A percentile compares a stretch with the other conserved stretches of the same genome.
Evolutionary conservation across 2,888 invertebrate species (phyloP).

Genomic region (Clitarchus hookeri): DNA sequence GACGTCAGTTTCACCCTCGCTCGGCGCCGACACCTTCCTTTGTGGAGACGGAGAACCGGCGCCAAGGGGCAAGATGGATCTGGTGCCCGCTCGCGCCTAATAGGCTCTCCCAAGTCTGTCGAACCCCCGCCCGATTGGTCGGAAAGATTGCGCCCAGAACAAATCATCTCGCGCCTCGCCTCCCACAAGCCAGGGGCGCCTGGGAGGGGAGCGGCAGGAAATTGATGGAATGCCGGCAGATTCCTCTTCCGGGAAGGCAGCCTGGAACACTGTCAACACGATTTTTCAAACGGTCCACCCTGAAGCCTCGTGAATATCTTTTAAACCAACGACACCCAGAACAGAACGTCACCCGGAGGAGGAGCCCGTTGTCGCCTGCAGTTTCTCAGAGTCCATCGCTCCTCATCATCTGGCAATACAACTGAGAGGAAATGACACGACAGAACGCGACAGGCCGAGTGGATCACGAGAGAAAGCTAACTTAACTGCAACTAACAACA

Average conservation of each 20-base stretch:
- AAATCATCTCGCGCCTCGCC: background rate
- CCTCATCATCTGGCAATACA: background rate
- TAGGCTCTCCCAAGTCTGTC: background rate
- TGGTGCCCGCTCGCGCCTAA: background rate
- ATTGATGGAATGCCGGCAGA: conserved; percentile 3
- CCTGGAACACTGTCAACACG: background rate
- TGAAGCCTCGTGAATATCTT: background rate
- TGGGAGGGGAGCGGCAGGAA: background rate
- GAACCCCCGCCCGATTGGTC: background rate
- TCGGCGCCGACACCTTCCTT: background rate
- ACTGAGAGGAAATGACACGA: background rate
- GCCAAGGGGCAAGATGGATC: background rate
- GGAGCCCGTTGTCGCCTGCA: background rate
- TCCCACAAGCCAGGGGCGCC: background rate
- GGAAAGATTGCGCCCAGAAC: background rate
- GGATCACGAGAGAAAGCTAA: too few relatives aligned
- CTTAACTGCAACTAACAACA: too few relatives aligned
- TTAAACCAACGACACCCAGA: background rate
- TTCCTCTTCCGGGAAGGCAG: background rate
- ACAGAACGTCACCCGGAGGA: too few relatives aligned
- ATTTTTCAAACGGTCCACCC: background rate
- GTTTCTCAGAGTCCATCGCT: background rate
- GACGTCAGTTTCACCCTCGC: background rate
- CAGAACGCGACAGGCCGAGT: too few relatives aligned
- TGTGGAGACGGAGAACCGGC: background rate